A percentile compares a stretch with the other conserved stretches of the same genome.
Evolutionary conservation across 2,888 invertebrate species (phyloP).

Genomic region (Caenorhabditis zanzibari): DNA sequence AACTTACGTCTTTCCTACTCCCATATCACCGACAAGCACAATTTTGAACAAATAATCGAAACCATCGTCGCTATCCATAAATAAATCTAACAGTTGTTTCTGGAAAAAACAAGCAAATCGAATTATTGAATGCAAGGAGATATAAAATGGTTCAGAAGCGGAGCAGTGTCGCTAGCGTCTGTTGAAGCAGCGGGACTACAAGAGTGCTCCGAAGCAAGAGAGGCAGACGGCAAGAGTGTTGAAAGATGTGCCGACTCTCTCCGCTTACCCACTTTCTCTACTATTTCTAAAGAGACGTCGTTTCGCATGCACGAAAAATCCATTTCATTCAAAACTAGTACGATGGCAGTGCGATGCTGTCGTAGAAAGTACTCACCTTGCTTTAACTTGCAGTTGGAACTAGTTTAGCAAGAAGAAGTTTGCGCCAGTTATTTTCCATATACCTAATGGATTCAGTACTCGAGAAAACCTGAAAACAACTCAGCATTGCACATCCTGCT

Average conservation of each 20-base stretch:
- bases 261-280: slow-evolving; percentile 34
- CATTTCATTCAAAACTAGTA: slow-evolving; percentile 49
- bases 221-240: slow-evolving; percentile 50
- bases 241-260: slow-evolving; percentile 58
- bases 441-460: slow-evolving; percentile 72
- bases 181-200: slow-evolving; percentile 18
- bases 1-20: slow-evolving; percentile 86
- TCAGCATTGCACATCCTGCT: neutral
- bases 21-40: slow-evolving; percentile 83
- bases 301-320: slow-evolving; percentile 58
- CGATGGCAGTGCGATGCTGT: slow-evolving; percentile 15
- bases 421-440: slow-evolving; percentile 71
- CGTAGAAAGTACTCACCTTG: slow-evolving; percentile 8
- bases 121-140: slow-evolving; percentile 57
- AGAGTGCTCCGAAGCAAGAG: slow-evolving; percentile 47
- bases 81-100: slow-evolving; percentile 26
- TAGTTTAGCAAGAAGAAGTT: slow-evolving; percentile 63
- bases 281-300: slow-evolving; percentile 50
- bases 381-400: neutral
- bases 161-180: slow-evolving; percentile 50
- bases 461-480: slow-evolving; percentile 70
- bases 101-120: slow-evolving; percentile 41
- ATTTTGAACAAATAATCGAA: slow-evolving; percentile 87
- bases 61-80: slow-evolving; percentile 84
- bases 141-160: slow-evolving; percentile 48